Base-by-base conservation (phyloP, 2,888 invertebrate species). In the Eupithecia exiguata region DNA sequence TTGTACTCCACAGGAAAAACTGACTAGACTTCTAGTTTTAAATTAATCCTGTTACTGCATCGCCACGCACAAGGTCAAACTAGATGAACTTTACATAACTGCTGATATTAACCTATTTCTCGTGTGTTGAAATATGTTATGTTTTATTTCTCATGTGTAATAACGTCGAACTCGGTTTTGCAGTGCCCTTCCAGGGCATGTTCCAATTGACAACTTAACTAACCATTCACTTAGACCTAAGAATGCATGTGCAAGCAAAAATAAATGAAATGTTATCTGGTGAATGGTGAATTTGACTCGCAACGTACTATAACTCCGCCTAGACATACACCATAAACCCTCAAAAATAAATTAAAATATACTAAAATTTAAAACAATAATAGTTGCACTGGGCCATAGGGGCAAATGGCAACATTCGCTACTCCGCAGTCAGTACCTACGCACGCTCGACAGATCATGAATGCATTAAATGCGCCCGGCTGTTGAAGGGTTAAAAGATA, bases 371-470 rank as follows among this genome's bases (percentile, higher is more conserved):
- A 38, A 10, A 65, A 65, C 10, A 38, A 65, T 38, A 38, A 30
- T 83, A 85, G 79, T 81, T 16, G 35, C 40, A 68, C 61, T 66
- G 70, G 72, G 66, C 68, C 25, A 66, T 61, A 69, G 69, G 84
- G 84, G 82, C 77, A 69, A 69, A 79, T 82, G 84, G 82, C 75
- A 74, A 76, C 78, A 89, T 90, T 91, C 92, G 93, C 93, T 93
- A 94, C 92, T 92, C 89, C 88, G 91, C 86, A 83, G 91, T 90
- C 89, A 91, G 85, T n/a, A n/a, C 36, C 38, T 36, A n/a, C 36
- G 35, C 88, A 91, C 92, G 94, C 90, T 92, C 81, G 93, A 94
- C 92, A 91, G 93, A 84, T 86, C 89, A 94, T 94, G 93, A 94
- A 94, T 94, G 92, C 89, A 89, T 92, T 93, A 91, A 85, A 86